Base-by-base conservation (phyloP, 1,140 invertebrate species). In the Parapsyche elsis region DNA sequence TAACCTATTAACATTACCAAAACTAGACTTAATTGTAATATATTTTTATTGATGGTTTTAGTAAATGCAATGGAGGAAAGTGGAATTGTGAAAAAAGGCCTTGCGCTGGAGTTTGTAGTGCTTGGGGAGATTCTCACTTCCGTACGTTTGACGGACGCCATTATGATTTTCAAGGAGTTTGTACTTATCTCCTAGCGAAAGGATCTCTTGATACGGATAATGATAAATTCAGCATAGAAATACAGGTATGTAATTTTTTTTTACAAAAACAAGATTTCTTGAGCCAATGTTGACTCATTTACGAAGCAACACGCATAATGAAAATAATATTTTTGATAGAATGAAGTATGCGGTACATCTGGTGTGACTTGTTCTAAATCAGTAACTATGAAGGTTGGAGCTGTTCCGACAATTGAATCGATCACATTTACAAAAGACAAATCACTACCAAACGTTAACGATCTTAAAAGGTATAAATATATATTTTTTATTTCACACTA, bases 351-450 rank as follows among this genome's bases (percentile, higher is more conserved):
- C 85, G 95, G 96, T 23, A 94, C 94, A 0, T 92, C 92, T 12
- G 96, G 96, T 0, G 94, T 95, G 0, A 94, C 94, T 0, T 98
- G 96, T 85, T 95, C 95, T 4, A 97, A 97, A 85, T 93, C 95
- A 0, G 87, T 97, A 5, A 94, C 91, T 5, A 88, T 94, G 12
- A 91, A 86, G 80, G 91, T 93, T 16, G 91, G 91, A 75, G 84
- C 84, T 9, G 89, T 89, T 0, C 86, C 88, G 2, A 86, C 89
- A 23, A 86, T 91, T 75, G 94, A 96, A 86, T 87, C 87, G 0
- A 86, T 95, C 1, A 89, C 91, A 0, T 86, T 89, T 5, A 87
- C 86, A 16, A 88, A 87, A 74, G 85, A 86, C 61, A 85, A 86
- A n/a, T 86, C 88, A 5, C 76, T 90, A 9, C 89, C 90, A 1